Base-by-base conservation (phyloP, 2,888 invertebrate species). In the Geophilus truncorum region DNA sequence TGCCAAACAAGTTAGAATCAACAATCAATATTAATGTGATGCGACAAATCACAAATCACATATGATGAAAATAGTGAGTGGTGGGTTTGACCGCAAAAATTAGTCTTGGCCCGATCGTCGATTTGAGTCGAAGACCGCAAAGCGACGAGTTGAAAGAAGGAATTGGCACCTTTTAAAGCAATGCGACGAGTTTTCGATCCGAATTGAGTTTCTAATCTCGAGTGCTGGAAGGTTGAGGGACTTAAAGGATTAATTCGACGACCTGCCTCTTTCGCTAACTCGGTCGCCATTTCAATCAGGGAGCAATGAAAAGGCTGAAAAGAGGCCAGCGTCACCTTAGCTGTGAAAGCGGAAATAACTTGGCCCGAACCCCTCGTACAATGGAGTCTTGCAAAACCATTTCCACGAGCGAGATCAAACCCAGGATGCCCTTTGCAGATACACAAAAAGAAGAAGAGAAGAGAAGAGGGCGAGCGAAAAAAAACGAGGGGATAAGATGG, bases 281-380 rank as follows among this genome's bases (percentile, higher is more conserved):
- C 57, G 57, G 57, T 62, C 57, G 57, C 57, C 57, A 62, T 62
- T 62, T 62, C 57, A 62, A 62, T 62, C 57, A 62, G 57, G 57
- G 57, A 62, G 57, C 57, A 62, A 62, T 62, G 57, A 62, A 62
- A 62, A 62, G 57, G 57, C 57, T 62, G 21, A 62, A 40, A 62
- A 62, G 57, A 62, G 57, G 57, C 57, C 57, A 62, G 57, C 57
- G 57, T 62, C 57, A 62, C 57, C 57, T 62, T 23, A 62, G 57
- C 57, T 23, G 23, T 10, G 57, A 62, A 62, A 62, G 21, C 57
- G 57, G 57, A 62, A 62, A 62, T 62, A 62, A 62, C 57, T 62
- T 62, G 57, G 57, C 57, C 57, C 23, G 10, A 18, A 62, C 57
- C 15, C 57, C 21, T 62, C 57, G 21, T n/a, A 62, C 57, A 62